phyloP scores from a whole-genome alignment of 1,140 invertebrate species.

The Brachionus rubens region DNA sequence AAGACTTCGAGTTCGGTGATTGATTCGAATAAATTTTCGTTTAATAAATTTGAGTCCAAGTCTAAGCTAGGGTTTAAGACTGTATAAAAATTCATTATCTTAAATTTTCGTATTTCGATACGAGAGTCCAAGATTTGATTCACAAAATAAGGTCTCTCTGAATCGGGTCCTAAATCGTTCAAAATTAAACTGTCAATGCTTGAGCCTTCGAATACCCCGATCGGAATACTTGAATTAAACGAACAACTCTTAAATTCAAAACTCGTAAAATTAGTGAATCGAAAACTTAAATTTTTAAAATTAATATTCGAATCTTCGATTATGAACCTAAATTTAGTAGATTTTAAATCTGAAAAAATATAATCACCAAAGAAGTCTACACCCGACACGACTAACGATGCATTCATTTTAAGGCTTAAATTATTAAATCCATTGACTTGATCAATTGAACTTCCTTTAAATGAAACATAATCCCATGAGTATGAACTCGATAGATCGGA shows the following conservation, averaged over 20 bases:
- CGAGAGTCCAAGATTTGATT: not conserved
- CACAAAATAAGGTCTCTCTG: not conserved
- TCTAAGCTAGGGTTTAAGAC: not conserved
- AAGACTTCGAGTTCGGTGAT: not conserved
- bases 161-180: not conserved
- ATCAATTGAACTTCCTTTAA: slow-evolving; percentile 18
- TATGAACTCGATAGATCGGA: not conserved
- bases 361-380: not conserved
- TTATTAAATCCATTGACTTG: not conserved
- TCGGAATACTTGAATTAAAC: not conserved
- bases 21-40: not conserved
- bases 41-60: not conserved
- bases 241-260: slow-evolving; percentile 18
- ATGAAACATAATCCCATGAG: slow-evolving; percentile 22
- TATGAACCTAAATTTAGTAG: not conserved
- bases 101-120: not conserved
- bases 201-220: not conserved
- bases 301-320: not conserved
- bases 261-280: not conserved
- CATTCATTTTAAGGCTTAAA: not conserved
- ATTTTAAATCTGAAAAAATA: not conserved
- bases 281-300: not conserved
- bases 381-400: not conserved
- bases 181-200: not conserved
- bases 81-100: not conserved